Percentiles rank a stretch among this genome's conserved stretches.
These are phyloP conservation scores for Jacana jacana DNA, from an alignment of 2,113 vertebrate genomes.

Conservation along the genomic window DNA sequence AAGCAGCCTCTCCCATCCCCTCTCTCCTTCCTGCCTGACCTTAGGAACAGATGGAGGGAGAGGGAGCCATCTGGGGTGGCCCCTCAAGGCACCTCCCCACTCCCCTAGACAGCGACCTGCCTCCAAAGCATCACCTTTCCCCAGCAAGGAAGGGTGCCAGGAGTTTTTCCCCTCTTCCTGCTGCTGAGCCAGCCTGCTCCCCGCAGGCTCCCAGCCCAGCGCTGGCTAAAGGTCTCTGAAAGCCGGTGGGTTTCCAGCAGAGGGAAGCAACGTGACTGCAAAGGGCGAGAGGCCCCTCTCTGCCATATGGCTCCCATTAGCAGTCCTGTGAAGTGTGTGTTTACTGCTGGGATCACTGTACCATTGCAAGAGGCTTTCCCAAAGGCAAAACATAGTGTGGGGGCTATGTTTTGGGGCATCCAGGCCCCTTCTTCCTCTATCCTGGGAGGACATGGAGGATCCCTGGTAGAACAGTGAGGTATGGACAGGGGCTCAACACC, in stretches of 20 bases:
- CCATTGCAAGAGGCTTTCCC: not conserved
- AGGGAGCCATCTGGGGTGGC: not conserved
- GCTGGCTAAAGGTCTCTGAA: not conserved
- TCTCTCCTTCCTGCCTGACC: not conserved
- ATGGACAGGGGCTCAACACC: not conserved
- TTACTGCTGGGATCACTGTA: not conserved
- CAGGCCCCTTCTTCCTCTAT: not conserved
- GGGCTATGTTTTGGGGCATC: too few species aligned
- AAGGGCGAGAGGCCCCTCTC: slow-evolving; percentile 21
- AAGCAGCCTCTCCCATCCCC: fast-evolving
- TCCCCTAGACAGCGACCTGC: fast-evolving
- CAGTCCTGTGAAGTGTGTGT: not conserved
- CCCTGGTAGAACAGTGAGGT: fast-evolving
- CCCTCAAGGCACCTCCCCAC: not conserved
- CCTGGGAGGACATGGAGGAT: fast-evolving
- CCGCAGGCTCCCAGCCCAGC: not conserved
- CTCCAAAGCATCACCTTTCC: fast-evolving
- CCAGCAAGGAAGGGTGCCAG: fast-evolving
- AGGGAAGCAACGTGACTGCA: not conserved
- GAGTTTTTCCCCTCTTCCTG: not conserved
- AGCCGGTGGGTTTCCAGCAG: not conserved
- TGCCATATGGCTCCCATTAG: slow-evolving; percentile 45
- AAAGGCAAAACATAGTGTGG: fast-evolving
- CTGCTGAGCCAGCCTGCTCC: not conserved
- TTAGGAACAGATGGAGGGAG: not conserved